These are phyloP conservation scores for Aptenodytes patagonicus DNA, from an alignment of 2,113 vertebrate species.

Conservation along the genomic window DNA sequence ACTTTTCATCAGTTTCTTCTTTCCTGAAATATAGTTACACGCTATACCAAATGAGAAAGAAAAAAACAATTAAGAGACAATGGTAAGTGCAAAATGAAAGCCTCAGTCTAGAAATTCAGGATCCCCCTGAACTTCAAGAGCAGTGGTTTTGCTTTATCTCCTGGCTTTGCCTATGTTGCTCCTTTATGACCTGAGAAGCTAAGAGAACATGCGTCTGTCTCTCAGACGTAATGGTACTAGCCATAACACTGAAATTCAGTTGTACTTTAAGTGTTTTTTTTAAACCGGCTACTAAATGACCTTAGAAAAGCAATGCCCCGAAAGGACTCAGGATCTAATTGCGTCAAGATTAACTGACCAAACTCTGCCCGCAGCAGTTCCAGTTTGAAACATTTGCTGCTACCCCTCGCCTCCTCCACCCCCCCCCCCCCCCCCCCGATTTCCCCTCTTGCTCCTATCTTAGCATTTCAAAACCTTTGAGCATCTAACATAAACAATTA, in stretches of 20 bases:
- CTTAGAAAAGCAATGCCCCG: neutral
- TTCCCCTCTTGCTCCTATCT: neutral
- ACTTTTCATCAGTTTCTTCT: neutral
- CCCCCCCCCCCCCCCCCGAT: accelerated
- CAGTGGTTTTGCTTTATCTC: neutral
- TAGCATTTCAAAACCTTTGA: neutral
- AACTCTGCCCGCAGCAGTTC: neutral
- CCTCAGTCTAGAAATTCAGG: neutral
- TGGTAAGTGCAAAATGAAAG: neutral
- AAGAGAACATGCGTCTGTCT: neutral
- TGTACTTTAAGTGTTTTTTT: neutral
- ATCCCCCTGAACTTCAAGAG: neutral
- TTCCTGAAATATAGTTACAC: neutral
- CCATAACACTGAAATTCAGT: neutral
- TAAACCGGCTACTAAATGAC: neutral
- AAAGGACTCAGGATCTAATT: neutral
- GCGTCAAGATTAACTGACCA: neutral
- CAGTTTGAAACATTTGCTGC: neutral
- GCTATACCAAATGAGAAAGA: neutral
- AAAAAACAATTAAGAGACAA: neutral
- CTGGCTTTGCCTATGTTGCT: neutral
- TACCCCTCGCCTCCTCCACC: neutral
- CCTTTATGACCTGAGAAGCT: neutral
- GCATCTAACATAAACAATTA: neutral
- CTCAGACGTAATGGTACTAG: neutral